Conservation (phyloP, 2,888 invertebrate species). For the Phortica okadai region DNA sequence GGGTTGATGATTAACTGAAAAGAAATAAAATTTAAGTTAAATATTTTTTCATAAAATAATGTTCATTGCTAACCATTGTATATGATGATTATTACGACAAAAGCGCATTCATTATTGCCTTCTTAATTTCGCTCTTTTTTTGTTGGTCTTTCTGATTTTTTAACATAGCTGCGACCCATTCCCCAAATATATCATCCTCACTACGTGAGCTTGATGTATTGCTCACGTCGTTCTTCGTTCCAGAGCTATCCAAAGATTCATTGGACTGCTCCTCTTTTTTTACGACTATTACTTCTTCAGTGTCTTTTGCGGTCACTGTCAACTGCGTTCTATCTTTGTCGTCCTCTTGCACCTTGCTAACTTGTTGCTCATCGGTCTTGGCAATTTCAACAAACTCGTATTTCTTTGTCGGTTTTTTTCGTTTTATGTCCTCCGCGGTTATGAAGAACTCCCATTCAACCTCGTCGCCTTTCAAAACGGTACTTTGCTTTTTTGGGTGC, state of each 20-base stretch:
- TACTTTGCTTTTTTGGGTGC: too few relatives aligned
- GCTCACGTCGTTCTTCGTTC: too few relatives aligned
- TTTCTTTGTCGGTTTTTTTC: neutral
- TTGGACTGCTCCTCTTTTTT: too few relatives aligned
- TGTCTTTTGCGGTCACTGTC: too few relatives aligned
- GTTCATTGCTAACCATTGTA: too few relatives aligned
- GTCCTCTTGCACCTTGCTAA: too few relatives aligned
- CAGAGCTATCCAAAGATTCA: too few relatives aligned
- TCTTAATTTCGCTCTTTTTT: slow-evolving; percentile 44
- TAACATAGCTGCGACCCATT: slow-evolving; percentile 48
- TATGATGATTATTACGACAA: slow-evolving; percentile 27
- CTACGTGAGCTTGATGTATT: neutral
- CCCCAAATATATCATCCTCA: slow-evolving; percentile 52
- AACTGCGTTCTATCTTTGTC: too few relatives aligned
- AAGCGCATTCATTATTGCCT: slow-evolving; percentile 49
- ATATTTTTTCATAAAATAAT: neutral
- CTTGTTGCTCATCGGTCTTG: too few relatives aligned
- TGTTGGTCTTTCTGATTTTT: slow-evolving; percentile 40
- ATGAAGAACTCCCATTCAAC: neutral
- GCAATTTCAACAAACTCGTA: neutral
- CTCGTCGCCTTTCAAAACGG: neutral
- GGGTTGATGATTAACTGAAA: neutral
- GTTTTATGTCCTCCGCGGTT: neutral
- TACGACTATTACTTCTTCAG: too few relatives aligned
- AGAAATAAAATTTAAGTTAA: neutral